Evolutionary conservation across 2,113 vertebrate species (phyloP).

Genomic region (Rostratula benghalensis): DNA sequence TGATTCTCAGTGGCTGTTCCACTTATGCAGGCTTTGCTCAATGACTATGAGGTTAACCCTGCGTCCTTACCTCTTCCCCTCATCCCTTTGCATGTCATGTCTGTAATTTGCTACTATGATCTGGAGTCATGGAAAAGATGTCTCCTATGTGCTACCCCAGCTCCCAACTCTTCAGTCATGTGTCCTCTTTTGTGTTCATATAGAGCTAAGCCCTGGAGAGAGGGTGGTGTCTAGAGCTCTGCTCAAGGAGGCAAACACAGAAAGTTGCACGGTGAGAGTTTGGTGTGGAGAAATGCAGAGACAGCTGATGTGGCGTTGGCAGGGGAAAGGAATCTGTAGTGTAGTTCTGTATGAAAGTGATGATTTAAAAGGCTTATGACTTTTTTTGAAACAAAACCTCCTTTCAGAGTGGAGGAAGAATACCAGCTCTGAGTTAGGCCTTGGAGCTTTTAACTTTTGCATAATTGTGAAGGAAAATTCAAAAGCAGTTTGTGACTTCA

Average conservation of each 20-base stretch:
- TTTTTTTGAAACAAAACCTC: neutral
- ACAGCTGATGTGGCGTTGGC: neutral
- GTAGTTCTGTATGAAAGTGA: neutral
- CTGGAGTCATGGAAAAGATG: neutral
- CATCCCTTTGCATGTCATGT: neutral
- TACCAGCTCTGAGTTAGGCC: neutral
- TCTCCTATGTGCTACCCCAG: neutral
- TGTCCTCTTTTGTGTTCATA: neutral
- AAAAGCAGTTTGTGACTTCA: neutral
- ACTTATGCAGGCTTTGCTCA: neutral
- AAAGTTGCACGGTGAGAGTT: neutral
- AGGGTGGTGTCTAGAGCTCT: neutral
- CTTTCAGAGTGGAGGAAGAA: neutral
- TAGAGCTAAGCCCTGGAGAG: neutral
- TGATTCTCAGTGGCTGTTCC: neutral
- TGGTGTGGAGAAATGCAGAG: neutral
- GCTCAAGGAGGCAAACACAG: neutral
- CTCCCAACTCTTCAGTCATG: neutral
- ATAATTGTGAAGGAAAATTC: neutral
- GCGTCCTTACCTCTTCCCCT: neutral
- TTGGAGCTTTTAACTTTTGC: neutral
- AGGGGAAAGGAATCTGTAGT: neutral
- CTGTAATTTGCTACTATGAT: neutral
- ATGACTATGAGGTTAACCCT: neutral
- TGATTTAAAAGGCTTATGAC: neutral